Evolutionary conservation across 1,140 invertebrate species (phyloP).

Genomic region (Lepidurus apus): DNA sequence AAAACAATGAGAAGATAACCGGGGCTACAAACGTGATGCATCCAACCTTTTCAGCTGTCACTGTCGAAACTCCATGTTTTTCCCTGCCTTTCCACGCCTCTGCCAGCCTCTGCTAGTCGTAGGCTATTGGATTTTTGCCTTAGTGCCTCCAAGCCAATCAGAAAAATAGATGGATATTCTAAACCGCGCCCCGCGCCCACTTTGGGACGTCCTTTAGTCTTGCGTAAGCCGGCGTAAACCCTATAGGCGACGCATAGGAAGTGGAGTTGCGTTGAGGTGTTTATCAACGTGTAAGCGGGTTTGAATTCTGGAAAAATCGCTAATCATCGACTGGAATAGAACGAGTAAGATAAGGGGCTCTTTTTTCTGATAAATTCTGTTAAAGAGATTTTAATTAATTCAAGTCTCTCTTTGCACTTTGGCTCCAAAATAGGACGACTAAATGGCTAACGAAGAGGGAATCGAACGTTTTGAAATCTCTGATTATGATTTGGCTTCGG

Average conservation of each 20-base stretch:
- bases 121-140: too few species aligned
- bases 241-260: too few species aligned
- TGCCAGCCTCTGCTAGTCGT: too few species aligned
- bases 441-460: slow-evolving; percentile 60
- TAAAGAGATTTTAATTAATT: not conserved
- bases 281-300: too few species aligned
- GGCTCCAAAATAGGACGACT: not conserved
- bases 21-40: not conserved
- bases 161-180: too few species aligned
- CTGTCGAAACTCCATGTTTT: not conserved
- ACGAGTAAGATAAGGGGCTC: not conserved
- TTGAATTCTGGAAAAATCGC: not conserved
- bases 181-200: too few species aligned
- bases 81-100: too few species aligned
- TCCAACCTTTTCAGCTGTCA: not conserved
- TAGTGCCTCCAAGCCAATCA: too few species aligned
- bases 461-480: slow-evolving; percentile 89
- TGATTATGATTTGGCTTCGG: slow-evolving; percentile 86
- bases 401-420: not conserved
- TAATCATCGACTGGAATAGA: not conserved
- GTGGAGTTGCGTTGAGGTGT: too few species aligned
- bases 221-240: too few species aligned
- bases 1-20: slow-evolving; percentile 6
- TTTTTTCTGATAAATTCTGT: not conserved
- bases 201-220: too few species aligned